phyloP scores from a whole-genome alignment of 2,797 vertebrate species.

The Argya squamiceps region DNA sequence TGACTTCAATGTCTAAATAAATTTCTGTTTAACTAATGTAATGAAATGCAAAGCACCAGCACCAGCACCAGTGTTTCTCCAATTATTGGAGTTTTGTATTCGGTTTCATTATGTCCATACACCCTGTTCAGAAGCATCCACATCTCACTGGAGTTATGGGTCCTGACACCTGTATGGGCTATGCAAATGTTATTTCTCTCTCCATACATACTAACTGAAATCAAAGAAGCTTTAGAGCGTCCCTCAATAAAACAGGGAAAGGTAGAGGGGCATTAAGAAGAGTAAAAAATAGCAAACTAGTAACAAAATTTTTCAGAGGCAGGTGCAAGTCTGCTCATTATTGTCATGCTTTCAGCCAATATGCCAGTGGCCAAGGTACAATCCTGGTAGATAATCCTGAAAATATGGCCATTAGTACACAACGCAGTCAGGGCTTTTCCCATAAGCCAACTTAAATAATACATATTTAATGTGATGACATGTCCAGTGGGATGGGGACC shows the following conservation, averaged over 20 bases:
- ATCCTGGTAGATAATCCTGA: background rate
- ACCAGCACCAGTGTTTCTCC: background rate
- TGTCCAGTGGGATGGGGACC: background rate
- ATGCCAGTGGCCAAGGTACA: background rate
- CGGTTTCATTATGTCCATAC: background rate
- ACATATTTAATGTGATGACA: slow-evolving; percentile 17
- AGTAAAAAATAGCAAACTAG: background rate
- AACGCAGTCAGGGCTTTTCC: background rate
- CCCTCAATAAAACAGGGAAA: background rate
- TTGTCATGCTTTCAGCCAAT: rapidly evolving
- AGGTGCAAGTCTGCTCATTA: background rate
- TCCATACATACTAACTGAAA: background rate
- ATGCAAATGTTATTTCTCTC: background rate
- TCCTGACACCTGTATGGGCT: background rate
- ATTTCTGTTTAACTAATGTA: background rate
- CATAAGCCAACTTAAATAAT: slow-evolving; percentile 1
- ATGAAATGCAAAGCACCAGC: background rate
- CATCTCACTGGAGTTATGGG: background rate
- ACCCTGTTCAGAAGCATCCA: background rate
- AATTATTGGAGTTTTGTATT: background rate
- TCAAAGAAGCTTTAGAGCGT: background rate
- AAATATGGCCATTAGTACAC: background rate
- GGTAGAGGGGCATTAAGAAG: background rate
- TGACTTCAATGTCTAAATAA: background rate
- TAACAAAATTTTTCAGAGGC: background rate